These are phyloP conservation scores for Tetropium fuscum DNA, from an alignment of 2,888 invertebrate species.

Conservation along the genomic window DNA sequence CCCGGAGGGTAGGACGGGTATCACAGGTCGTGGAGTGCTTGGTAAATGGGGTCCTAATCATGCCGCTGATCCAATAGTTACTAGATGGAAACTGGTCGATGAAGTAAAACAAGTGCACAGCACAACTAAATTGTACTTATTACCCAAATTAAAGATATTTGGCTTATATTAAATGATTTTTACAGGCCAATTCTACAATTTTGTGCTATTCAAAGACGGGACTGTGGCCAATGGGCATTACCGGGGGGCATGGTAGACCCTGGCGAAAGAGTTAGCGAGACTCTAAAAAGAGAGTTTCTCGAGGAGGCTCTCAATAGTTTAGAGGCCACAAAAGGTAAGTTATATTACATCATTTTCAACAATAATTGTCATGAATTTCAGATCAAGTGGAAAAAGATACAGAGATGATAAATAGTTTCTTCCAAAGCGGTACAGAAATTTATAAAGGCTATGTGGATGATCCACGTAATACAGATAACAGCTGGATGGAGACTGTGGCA, in stretches of 20 bases:
- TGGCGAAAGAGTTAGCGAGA: slow-evolving; percentile 84
- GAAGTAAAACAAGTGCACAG: slow-evolving; percentile 51
- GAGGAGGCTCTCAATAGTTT: slow-evolving; percentile 92
- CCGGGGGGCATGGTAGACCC: slow-evolving; percentile 98
- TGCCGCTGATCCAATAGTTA: slow-evolving; percentile 97
- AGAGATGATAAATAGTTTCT: slow-evolving; percentile 46
- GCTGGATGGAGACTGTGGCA: slow-evolving; percentile 98
- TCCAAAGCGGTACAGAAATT: slow-evolving; percentile 73
- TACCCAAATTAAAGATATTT: not conserved
- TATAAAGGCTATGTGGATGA: slow-evolving; percentile 97
- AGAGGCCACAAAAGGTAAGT: slow-evolving; percentile 69
- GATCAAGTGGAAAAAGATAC: slow-evolving; percentile 41
- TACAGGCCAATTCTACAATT: slow-evolving; percentile 87
- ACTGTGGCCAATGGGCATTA: slow-evolving; percentile 92
- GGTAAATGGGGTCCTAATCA: slow-evolving; percentile 99
- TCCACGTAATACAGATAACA: slow-evolving; percentile 97
- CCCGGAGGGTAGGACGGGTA: slow-evolving; percentile 91
- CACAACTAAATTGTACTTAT: slow-evolving; percentile 47
- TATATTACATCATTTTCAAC: too few relatives aligned
- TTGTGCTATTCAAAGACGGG: slow-evolving; percentile 88
- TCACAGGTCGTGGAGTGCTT: slow-evolving; percentile 86
- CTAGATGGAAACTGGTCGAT: slow-evolving; percentile 80
- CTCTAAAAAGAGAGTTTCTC: slow-evolving; percentile 92
- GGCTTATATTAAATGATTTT: slow-evolving; percentile 32
- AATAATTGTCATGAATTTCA: slow-evolving; percentile 26